These are phyloP conservation scores for Hipposideros larvatus DNA, from an alignment of 2,797 vertebrate species.

Conservation along the genomic window DNA sequence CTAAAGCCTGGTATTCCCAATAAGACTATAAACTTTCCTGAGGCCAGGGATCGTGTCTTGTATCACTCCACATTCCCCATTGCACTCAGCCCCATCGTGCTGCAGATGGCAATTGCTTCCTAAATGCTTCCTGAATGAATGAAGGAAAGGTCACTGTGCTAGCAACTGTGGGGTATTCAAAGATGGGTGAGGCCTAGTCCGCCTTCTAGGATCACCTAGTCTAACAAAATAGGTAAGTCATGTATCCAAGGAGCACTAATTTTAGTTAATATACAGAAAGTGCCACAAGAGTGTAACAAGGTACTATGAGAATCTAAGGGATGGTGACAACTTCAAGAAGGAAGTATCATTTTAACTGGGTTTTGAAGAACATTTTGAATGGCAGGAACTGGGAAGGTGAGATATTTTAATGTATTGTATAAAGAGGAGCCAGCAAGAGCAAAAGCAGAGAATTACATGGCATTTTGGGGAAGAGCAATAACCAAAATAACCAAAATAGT, in stretches of 20 bases:
- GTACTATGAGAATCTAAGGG: neutral
- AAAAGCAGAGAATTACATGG: neutral
- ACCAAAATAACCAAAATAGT: neutral
- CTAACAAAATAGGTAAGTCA: neutral
- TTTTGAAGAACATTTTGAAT: neutral
- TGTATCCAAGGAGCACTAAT: neutral
- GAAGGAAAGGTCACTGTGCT: neutral
- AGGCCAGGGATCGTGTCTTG: neutral
- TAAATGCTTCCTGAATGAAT: neutral
- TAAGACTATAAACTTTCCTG: neutral
- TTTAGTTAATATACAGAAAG: neutral
- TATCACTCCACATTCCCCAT: neutral
- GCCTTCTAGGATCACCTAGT: neutral
- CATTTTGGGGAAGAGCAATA: neutral
- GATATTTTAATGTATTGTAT: neutral
- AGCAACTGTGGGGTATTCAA: neutral
- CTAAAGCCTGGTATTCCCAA: neutral
- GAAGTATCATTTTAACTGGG: neutral
- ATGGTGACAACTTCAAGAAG: neutral
- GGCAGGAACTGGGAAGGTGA: neutral
- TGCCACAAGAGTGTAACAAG: neutral
- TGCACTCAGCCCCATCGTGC: neutral
- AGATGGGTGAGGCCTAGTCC: neutral
- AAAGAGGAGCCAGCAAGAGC: neutral
- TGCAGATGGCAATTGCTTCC: neutral